Evolutionary conservation across 1,140 invertebrate genomes (phyloP), one percentile per base, ranked within the genome.

Genomic region (Dinoponera quadriceps): DNA sequence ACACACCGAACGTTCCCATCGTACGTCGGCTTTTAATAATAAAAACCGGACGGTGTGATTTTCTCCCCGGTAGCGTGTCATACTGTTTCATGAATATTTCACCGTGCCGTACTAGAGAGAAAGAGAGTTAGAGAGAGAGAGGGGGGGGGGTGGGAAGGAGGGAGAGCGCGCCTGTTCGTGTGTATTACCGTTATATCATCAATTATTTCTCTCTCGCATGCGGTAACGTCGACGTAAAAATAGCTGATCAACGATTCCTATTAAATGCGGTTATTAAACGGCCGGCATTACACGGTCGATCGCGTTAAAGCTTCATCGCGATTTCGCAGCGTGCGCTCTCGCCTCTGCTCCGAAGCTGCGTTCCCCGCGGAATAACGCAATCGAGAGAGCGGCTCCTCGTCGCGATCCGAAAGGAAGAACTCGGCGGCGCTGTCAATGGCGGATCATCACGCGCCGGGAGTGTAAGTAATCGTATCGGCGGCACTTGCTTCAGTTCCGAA

Each of bases 1-100:
- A 7, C 33, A 7, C 25, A 66, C 65, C 57, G 29, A 20, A 54
- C 54, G 69, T 69, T 27, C n/a, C 14, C 16, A 54, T 77, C 38
- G 18, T 27, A 80, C 44, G 38, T 44, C 38, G 38, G 38, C 11
- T 25, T 71, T 80, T 55, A 44, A 57, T 71, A 71, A 80, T 22
- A 20, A 71, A 60, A 80, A 71, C 25, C 57, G 14, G 20, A 48
- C 38, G 51, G 62, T 68, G 74, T 57, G 49, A 78, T 69, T 44
- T 80, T 57, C 49, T 14, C 22, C 14, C 33, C 29, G 29, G 65
- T 25, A 38, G 51, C 65, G 65, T 57, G 33, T 71, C 57, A 71
- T 7, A 80, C 71, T 57, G 48, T 71, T 80, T 80, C 65, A 80
- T 80, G 75, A 80, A 80, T 80, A 80, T 80, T 80, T 80, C 54